Conservation (phyloP, 2,113 vertebrate genomes). For the Natator depressus region DNA sequence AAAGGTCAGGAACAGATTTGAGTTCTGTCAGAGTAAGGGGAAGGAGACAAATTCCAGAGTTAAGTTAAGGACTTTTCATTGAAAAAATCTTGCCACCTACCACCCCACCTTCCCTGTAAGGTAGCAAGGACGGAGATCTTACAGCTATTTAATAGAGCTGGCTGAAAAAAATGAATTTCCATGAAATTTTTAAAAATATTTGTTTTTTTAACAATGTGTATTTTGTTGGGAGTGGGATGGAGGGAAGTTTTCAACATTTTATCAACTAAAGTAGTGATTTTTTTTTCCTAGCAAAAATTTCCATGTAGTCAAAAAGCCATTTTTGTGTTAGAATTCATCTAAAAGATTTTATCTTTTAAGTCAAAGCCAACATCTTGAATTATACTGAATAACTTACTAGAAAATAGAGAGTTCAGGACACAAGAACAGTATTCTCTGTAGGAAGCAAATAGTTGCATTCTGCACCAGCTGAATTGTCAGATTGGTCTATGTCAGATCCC, state of each 20-base stretch:
- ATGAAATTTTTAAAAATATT: no score
- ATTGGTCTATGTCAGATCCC: not conserved
- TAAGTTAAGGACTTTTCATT: not conserved
- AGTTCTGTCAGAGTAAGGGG: not conserved
- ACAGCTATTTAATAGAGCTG: not conserved
- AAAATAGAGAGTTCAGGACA: no score
- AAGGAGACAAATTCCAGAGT: not conserved
- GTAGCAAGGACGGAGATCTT: not conserved
- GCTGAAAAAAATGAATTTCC: no score
- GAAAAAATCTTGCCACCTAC: not conserved
- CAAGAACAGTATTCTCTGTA: not conserved
- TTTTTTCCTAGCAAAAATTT: no score
- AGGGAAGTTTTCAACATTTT: not conserved
- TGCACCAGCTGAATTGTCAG: not conserved
- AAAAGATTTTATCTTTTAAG: no score
- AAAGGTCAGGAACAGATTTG: not conserved
- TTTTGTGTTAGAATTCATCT: no score
- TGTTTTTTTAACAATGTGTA: not conserved
- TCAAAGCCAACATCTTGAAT: no score
- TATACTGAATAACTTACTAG: no score
- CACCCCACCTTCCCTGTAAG: not conserved
- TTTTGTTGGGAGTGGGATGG: not conserved
- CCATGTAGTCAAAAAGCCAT: no score
- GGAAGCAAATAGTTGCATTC: fast-evolving
- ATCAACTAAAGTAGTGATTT: not conserved